A percentile compares a stretch with the other conserved stretches of the same genome.
phyloP scores from a whole-genome alignment of 2,797 vertebrate genomes.

The Meda fulgida region DNA sequence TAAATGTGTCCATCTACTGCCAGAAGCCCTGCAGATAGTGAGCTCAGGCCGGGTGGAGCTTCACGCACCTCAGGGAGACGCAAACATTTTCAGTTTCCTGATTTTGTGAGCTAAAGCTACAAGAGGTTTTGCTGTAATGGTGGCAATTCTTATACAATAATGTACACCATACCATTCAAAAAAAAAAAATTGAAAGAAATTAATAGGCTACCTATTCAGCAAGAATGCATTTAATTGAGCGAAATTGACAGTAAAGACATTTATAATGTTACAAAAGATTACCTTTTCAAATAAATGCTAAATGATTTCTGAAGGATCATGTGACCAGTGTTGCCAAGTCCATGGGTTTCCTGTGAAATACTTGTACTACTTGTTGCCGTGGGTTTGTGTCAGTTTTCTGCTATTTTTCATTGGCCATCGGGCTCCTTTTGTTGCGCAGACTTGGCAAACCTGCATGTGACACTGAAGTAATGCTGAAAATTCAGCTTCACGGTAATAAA shows the following conservation, averaged over 20 bases:
- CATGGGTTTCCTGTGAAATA: neutral
- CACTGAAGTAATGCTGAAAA: neutral
- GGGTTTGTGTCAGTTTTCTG: no score
- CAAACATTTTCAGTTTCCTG: neutral
- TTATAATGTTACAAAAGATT: neutral
- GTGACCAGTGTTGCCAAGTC: neutral
- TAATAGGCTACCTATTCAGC: neutral
- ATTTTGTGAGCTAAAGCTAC: neutral
- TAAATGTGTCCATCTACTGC: slow-evolving; percentile 6
- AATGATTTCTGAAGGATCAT: neutral
- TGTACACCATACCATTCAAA: neutral
- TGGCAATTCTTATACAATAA: neutral
- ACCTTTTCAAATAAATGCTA: no score
- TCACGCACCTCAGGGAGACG: neutral
- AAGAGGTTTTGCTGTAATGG: neutral
- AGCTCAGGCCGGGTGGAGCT: neutral
- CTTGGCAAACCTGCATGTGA: neutral
- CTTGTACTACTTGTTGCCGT: neutral
- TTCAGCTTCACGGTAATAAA: neutral
- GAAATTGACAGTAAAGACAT: neutral
- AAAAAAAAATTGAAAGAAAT: neutral
- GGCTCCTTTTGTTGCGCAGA: neutral
- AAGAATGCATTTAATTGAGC: neutral
- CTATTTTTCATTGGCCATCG: no score
- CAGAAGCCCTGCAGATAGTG: slow-evolving; percentile 34